Base-by-base conservation (phyloP, 1,140 invertebrate genomes). In the Bombus terrestris region DNA sequence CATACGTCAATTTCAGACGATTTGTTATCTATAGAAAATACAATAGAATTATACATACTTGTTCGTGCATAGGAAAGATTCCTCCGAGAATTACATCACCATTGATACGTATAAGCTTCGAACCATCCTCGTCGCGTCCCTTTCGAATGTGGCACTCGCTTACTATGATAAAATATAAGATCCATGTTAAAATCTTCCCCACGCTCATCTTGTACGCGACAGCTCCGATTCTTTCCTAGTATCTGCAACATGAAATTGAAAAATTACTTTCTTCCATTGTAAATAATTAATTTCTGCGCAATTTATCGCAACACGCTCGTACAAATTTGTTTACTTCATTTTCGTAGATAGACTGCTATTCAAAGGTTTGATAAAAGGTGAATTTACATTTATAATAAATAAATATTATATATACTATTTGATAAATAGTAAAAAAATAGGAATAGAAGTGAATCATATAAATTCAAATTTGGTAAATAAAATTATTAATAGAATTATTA, bases 51-150 rank as follows among this genome's bases (percentile, higher is more conserved):
- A 80, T 88, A 95, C 94, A 80, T 89, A 95, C 94, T 87, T 96
- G 96, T 87, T 96, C 96, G 91, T 97, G 97, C 95, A 97, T 97
- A 10, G 97, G 97, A 93, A 98, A 97, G 59, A 97, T 96, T 13
- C 97, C 97, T 1, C 97, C 97, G 77, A 97, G 94, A 71, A 97
- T 96, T 28, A 97, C 94, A 89, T 97, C 96, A 15, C 97, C 97
- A 32, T 94, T 93, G 76, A 96, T 95, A 9, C 95, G 93, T 81
- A 96, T 95, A 57, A 96, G 86, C 80, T 95, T 95, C 8, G 93
- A 93, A 72, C 92, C 90, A 57, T 94, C 92, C 41, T 94, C 92
- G 39, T 92, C 91, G 71, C 57, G 81, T 41, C 90, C 91, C 72
- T 92, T 92, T 35, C 81, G 72, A 76, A 92, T 87, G 82, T 93